A percentile compares a stretch with the other conserved stretches of the same genome.
phyloP scores from a whole-genome alignment of 2,888 invertebrate genomes.

The Ennomos fuscantarius region DNA sequence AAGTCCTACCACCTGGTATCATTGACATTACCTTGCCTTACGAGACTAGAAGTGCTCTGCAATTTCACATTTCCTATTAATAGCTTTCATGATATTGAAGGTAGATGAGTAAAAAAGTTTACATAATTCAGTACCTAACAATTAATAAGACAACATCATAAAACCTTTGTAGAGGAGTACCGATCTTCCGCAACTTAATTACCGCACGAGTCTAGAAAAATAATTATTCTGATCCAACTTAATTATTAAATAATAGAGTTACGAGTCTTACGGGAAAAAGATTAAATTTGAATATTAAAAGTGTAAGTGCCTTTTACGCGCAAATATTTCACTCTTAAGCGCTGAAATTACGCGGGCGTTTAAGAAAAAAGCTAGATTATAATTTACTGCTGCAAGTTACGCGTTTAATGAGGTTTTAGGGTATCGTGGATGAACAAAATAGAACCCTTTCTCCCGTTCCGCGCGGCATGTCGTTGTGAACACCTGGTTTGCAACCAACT shows the following conservation, averaged over 20 bases:
- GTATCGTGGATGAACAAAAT: too few species aligned
- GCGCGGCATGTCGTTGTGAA: too few species aligned
- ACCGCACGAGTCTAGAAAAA: conserved; percentile 2
- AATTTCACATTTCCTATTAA: too few species aligned
- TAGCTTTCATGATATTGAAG: too few species aligned
- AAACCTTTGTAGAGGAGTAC: too few species aligned
- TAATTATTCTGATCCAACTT: conserved; percentile 10
- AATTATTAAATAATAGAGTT: conserved; percentile 20
- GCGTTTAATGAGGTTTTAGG: conserved; percentile 32
- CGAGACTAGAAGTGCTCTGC: neutral
- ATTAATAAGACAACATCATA: too few species aligned
- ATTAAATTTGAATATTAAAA: conserved; percentile 29
- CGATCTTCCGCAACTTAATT: neutral
- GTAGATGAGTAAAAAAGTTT: too few species aligned
- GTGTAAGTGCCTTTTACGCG: conserved; percentile 24
- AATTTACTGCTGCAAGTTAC: conserved; percentile 30
- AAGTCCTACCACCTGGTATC: too few species aligned
- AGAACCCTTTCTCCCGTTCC: too few species aligned
- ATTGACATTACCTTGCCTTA: neutral
- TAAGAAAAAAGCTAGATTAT: conserved; percentile 34
- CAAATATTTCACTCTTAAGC: conserved; percentile 24
- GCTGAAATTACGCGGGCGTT: conserved; percentile 25
- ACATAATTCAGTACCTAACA: too few species aligned
- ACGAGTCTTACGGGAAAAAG: conserved; percentile 22
- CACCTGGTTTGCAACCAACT: too few species aligned